Evolutionary conservation across 2,797 vertebrate species (phyloP), one percentile per base, ranked within the genome.

Genomic region (Protosalanx chinensis): DNA sequence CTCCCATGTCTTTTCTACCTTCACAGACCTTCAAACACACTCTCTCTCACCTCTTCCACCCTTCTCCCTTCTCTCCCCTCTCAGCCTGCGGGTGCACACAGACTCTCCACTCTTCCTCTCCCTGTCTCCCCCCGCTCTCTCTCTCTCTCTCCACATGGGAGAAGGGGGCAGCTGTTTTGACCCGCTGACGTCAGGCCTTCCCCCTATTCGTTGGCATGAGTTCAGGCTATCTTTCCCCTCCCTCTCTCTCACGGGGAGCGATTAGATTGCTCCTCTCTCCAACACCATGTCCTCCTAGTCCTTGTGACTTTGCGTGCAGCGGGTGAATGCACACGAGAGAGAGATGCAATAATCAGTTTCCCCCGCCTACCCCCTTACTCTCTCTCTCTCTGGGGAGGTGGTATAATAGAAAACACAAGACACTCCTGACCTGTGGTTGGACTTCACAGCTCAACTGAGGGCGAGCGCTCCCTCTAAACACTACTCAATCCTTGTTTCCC

Each of bases 101-200:
- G 77, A 82, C 81, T 72, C 80, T 88, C 68, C 68, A 79, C 83
- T 84, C 83, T 83, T 81, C 65, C 77, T 73, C 74, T 73, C 79
- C 77, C 76, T 64, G 73, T 84, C 65, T 66, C 80, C 86, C 87
- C 89, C 83, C 74, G 72, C 68, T 65, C 60, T 64, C 67, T 62
- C 68, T 65, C 60, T 64, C 67, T 62, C 58, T 72, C 74, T 70
- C 85, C 74, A 77, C 64, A 68, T 72, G 85, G 81, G 84, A 84
- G 79, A 86, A 86, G 81, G 76, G 85, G 84, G 87, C 92, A 93
- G 92, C 92, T 94, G 92, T 92, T 93, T 91, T 85, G 90, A 84
- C 83, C 88, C 72, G 82, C 85, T 91, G 88, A 90, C 89, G 85
- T 90, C 89, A 88, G 86, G 84, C 81, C 87, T 88, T 83, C 90